Evolutionary conservation across 92 coral and sea anemone species (phyloP), one percentile per base, ranked within the genome.

Genomic region (Zoanthus sansibaricus): DNA sequence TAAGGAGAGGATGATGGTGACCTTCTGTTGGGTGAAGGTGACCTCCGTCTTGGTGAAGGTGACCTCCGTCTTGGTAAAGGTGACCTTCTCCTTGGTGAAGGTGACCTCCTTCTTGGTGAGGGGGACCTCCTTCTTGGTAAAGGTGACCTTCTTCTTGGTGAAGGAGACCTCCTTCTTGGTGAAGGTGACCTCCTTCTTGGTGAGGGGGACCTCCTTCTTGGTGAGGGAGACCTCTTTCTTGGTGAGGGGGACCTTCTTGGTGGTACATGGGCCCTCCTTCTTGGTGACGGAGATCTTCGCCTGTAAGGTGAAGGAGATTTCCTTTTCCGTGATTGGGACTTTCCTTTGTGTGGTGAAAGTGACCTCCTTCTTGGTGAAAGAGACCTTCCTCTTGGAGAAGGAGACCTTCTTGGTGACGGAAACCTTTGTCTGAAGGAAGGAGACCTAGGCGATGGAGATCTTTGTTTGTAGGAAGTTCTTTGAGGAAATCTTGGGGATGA

Each of bases 151-250:
- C 59, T 9, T n/a, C 51, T 18, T 17, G 67, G 82, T 52, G 82
- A 77, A 2, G 68, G 67, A 12, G 68, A 54, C 25, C 69, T 77
- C 5, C 82, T 17, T 56, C 68, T 30, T 13, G 82, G 82, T 32
- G 69, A 77, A 7, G 82, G 82, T 1, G 82, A 77, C 56, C 82
- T 77, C 31, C 69, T 30, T 16, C 70, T 61, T 58, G 71, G 83
- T 31, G 82, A 77, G 9, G 83, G 83, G 16, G 83, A 77, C 6
- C 69, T 78, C 21, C 72, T 56, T 7, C 55, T 31, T 14, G 44
- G 73, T 44, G 84, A 52, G 5, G 80, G 52, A 0, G 70, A 56
- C 48, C 67, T 59, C 46, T 31, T 9, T 17, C 49, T n/a, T 16
- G 66, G 82, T 52, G 82, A 77, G 2, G 67, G 66, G 30, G 67